Conservation (phyloP, 2,113 vertebrate genomes). For the Xenopus laevis region DNA sequence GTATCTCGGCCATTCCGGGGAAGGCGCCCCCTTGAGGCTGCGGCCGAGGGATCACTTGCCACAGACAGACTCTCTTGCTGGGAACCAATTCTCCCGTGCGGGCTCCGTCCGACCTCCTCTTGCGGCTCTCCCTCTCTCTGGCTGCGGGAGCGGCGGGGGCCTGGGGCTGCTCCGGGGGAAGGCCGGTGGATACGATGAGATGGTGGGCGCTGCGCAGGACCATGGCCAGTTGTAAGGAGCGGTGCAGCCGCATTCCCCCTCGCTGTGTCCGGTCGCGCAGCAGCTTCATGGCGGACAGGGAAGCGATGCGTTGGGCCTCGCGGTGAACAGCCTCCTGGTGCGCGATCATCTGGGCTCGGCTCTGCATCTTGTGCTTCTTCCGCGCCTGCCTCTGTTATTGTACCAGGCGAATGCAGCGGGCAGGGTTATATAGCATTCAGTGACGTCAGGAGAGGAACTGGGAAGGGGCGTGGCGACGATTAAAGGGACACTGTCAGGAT, state of each 20-base stretch:
- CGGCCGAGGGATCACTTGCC: constrained; percentile 39
- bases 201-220: constrained; percentile 82
- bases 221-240: constrained; percentile 79
- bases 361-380: constrained; percentile 29
- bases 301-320: constrained; percentile 80
- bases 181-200: constrained; percentile 70
- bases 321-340: constrained; percentile 69
- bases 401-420: too few relatives aligned
- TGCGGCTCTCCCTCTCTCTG: constrained; percentile 65
- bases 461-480: neutral
- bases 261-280: constrained; percentile 77
- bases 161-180: constrained; percentile 39
- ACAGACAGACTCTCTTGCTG: constrained; percentile 71
- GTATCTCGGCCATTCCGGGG: constrained; percentile 54
- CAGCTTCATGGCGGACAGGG: constrained; percentile 82
- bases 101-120: constrained; percentile 67
- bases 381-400: neutral
- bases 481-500: neutral
- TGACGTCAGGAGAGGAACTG: neutral
- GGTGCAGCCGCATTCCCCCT: constrained; percentile 80
- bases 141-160: neutral
- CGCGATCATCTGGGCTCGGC: neutral
- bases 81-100: constrained; percentile 71
- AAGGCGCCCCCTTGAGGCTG: constrained; percentile 54
- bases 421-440: neutral